Percentiles rank a stretch among this genome's conserved stretches.
Evolutionary conservation across 1,140 invertebrate genomes (phyloP).

Genomic region (Drosophila pallidifrons): DNA sequence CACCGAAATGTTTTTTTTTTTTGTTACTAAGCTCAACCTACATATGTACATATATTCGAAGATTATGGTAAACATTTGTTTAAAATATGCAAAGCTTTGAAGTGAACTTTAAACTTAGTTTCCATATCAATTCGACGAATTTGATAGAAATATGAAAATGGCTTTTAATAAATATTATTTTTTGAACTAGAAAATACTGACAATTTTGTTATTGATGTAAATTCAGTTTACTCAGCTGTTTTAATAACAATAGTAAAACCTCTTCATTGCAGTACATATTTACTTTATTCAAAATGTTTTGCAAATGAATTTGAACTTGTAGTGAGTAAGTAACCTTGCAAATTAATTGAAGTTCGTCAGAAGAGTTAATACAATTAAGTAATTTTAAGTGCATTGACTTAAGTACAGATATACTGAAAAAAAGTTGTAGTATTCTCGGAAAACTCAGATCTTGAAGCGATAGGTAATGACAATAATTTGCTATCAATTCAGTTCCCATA

Average conservation of each 20-base stretch:
- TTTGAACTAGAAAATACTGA: too few relatives aligned
- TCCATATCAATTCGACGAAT: not conserved
- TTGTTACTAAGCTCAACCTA: not conserved
- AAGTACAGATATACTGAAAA: not conserved
- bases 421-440: not conserved
- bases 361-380: not conserved
- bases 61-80: not conserved
- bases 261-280: too few relatives aligned
- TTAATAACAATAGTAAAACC: too few relatives aligned
- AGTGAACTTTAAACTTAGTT: not conserved
- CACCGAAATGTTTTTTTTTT: not conserved
- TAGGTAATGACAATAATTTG: not conserved
- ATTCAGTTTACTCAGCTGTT: too few relatives aligned
- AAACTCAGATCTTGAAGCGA: not conserved
- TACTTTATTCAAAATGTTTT: too few relatives aligned
- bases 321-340: not conserved
- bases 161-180: too few relatives aligned
- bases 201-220: too few relatives aligned
- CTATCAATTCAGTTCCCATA: too few relatives aligned
- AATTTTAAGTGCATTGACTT: slow-evolving; percentile 2
- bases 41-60: not conserved
- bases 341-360: not conserved
- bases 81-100: not conserved
- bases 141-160: not conserved
- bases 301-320: too few relatives aligned